A percentile compares a stretch with the other conserved stretches of the same genome.
These are phyloP conservation scores for Steinernema hermaphroditum DNA, from an alignment of 2,888 invertebrate species.

Conservation along the genomic window DNA sequence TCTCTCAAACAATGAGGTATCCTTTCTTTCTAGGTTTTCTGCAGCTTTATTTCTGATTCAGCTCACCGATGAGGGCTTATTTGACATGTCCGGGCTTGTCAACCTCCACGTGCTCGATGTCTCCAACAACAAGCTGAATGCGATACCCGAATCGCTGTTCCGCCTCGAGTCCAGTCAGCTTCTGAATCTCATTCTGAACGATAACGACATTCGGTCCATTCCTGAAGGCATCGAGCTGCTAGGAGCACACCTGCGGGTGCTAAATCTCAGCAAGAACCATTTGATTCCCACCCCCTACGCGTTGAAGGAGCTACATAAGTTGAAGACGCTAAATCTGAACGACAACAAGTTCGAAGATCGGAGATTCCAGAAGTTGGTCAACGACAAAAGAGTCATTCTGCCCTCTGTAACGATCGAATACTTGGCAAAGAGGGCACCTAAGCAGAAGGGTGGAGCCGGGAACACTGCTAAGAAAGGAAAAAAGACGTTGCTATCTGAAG, in stretches of 20 bases:
- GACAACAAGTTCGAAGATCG: slow-evolving; percentile 46
- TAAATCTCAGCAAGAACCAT: slow-evolving; percentile 14
- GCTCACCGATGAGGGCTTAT: slow-evolving; percentile 33
- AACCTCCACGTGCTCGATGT: slow-evolving; percentile 48
- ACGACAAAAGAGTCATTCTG: slow-evolving; percentile 49
- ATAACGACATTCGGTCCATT: not conserved
- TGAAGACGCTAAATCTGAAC: slow-evolving; percentile 42
- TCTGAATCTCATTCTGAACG: not conserved
- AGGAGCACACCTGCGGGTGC: not conserved
- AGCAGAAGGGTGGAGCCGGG: not conserved
- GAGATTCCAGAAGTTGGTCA: slow-evolving; percentile 47
- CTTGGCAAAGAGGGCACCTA: slow-evolving; percentile 1
- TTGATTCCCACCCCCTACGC: slow-evolving; percentile 7
- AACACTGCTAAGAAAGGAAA: not conserved
- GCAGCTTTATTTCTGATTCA: not conserved
- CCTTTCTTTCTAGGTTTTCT: not conserved
- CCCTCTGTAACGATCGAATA: not conserved
- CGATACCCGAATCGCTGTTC: slow-evolving; percentile 30
- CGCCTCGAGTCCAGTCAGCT: slow-evolving; percentile 5
- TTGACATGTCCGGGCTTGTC: slow-evolving; percentile 41
- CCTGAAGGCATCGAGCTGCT: not conserved
- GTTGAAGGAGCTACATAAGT: slow-evolving; percentile 26
- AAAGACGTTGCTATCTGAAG: not conserved
- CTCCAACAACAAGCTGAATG: slow-evolving; percentile 31
- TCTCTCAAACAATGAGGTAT: slow-evolving; percentile 43